These are phyloP conservation scores for Numida meleagris DNA, from an alignment of 2,113 vertebrate species.

Conservation along the genomic window DNA sequence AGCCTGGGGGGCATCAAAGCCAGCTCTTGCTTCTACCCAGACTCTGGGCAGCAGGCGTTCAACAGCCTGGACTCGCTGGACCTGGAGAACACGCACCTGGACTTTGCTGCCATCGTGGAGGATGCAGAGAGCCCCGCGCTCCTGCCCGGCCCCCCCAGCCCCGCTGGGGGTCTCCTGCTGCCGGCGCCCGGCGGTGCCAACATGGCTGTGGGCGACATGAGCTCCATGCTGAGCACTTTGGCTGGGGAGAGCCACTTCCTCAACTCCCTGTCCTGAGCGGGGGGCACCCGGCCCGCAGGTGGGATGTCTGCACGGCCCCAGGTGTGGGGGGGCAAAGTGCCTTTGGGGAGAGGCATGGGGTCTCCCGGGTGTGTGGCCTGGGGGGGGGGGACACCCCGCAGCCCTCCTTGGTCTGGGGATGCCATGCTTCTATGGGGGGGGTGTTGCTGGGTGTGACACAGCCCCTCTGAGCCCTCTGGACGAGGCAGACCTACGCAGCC, in stretches of 20 bases:
- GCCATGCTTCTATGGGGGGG: neutral
- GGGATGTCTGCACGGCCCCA: neutral
- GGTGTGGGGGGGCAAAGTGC: rapidly evolving
- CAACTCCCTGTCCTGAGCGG: constrained; percentile 84
- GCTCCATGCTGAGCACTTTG: constrained; percentile 91
- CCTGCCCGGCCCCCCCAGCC: constrained; percentile 74
- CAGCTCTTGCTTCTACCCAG: constrained; percentile 77
- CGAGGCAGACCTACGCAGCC: rapidly evolving
- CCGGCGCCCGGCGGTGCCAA: constrained; percentile 70
- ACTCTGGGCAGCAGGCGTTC: constrained; percentile 82
- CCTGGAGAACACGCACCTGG: constrained; percentile 95
- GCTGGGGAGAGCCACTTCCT: constrained; percentile 96
- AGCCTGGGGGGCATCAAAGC: constrained; percentile 76
- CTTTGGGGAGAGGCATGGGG: neutral
- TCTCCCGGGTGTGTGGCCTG: too few species aligned
- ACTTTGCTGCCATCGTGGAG: constrained; percentile 95
- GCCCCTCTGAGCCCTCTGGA: neutral
- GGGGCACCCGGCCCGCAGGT: too few species aligned
- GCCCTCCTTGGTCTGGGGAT: neutral
- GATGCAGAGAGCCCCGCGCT: constrained; percentile 84
- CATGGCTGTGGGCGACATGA: constrained; percentile 98
- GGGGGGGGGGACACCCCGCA: neutral
- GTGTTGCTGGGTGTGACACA: rapidly evolving
- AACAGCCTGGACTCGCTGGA: constrained; percentile 94
- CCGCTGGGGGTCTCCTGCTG: constrained; percentile 68